phyloP scores from a whole-genome alignment of 1,140 invertebrate genomes.

The Drosophila littoralis region DNA sequence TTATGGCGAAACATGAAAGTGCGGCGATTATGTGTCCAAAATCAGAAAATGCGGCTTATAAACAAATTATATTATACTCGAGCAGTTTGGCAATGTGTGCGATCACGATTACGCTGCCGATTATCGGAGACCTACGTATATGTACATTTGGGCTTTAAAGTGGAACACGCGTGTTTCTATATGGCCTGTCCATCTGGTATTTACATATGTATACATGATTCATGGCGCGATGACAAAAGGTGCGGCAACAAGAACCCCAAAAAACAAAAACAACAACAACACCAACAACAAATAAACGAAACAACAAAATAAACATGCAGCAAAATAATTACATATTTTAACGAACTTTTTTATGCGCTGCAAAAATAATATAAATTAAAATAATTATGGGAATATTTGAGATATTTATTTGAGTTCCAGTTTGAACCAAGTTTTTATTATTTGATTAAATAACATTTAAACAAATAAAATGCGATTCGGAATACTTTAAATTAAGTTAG shows the following conservation, averaged over 20 bases:
- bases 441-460: neutral
- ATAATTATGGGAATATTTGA: too few relatives aligned
- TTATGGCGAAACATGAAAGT: conserved; percentile 46
- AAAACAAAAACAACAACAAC: conserved; percentile 30
- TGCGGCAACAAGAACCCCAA: conserved; percentile 48
- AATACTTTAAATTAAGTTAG: neutral
- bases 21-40: conserved; percentile 15
- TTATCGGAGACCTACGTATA: conserved; percentile 31
- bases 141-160: conserved; percentile 47
- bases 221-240: conserved; percentile 65
- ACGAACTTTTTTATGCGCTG: conserved; percentile 17
- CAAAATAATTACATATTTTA: conserved; percentile 12
- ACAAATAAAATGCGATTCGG: neutral
- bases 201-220: conserved; percentile 73
- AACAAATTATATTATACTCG: conserved; percentile 45
- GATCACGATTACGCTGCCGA: conserved; percentile 21
- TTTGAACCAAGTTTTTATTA: neutral
- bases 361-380: neutral
- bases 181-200: conserved; percentile 31
- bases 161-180: conserved; percentile 73
- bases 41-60: conserved; percentile 49
- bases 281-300: conserved; percentile 42
- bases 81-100: conserved; percentile 28
- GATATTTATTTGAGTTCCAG: neutral
- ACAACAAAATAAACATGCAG: conserved; percentile 36